These are phyloP conservation scores for Corythornis leucogaster DNA, from an alignment of 2,797 vertebrate species.

Conservation along the genomic window DNA sequence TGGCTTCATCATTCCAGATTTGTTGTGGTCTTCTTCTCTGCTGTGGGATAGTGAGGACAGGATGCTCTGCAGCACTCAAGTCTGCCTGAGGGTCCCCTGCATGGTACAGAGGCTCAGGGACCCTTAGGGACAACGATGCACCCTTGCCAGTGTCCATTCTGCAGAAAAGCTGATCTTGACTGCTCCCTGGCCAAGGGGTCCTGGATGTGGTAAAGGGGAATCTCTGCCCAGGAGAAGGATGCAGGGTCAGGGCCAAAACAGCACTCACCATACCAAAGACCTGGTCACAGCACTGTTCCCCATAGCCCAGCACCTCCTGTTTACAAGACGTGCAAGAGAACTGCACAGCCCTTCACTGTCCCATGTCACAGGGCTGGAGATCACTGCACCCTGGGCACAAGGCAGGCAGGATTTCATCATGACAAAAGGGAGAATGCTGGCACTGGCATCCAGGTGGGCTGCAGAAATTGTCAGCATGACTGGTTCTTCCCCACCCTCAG, in stretches of 20 bases:
- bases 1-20: not conserved
- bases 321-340: not conserved
- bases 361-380: not conserved
- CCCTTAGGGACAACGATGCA: not conserved
- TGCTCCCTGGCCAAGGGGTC: not conserved
- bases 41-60: not conserved
- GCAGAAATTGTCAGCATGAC: not conserved
- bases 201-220: not conserved
- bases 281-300: fast-evolving
- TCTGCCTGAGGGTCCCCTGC: not conserved
- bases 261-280: not conserved
- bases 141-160: not conserved
- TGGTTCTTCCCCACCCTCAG: not conserved
- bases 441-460: not conserved
- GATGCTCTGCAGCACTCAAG: not conserved
- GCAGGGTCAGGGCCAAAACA: not conserved
- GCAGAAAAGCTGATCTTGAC: not conserved
- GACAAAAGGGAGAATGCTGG: not conserved
- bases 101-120: not conserved
- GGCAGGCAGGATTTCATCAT: not conserved
- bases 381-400: not conserved
- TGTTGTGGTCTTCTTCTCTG: not conserved
- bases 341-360: not conserved
- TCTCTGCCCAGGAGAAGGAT: not conserved
- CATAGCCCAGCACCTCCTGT: not conserved